Evolutionary conservation across 2,888 invertebrate species (phyloP).

Genomic region (Colostygia pectinataria): DNA sequence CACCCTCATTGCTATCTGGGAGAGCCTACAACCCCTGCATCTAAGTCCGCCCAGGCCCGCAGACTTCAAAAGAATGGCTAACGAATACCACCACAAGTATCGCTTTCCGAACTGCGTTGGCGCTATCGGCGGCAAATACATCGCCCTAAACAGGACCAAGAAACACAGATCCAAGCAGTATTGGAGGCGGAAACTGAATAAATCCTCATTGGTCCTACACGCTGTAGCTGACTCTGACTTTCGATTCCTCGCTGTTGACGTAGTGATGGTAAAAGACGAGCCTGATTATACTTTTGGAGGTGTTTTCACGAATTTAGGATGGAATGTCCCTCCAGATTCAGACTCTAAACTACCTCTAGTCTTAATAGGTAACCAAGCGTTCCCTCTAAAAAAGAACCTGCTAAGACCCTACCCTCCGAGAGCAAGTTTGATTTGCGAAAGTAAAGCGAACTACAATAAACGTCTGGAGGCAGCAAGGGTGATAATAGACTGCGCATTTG

Average conservation of each 20-base stretch:
- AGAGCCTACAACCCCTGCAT: conserved; percentile 12
- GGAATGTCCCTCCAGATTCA: conserved; percentile 26
- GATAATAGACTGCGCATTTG: conserved; percentile 35
- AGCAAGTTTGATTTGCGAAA: conserved; percentile 3
- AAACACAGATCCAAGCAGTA: background rate
- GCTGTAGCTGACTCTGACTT: conserved; percentile 29
- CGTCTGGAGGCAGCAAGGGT: conserved; percentile 30
- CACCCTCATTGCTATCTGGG: conserved; percentile 23
- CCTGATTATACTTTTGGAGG: conserved; percentile 20
- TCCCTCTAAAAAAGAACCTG: conserved; percentile 31
- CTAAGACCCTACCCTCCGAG: conserved; percentile 32
- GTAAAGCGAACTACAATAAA: conserved; percentile 31
- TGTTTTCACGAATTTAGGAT: conserved; percentile 22
- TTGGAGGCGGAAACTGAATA: conserved; percentile 6
- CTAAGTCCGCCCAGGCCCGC: conserved; percentile 9
- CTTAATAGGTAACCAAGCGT: conserved; percentile 35
- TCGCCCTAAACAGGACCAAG: conserved; percentile 12
- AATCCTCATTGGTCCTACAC: conserved; percentile 15
- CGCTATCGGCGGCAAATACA: conserved; percentile 30
- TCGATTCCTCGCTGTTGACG: conserved; percentile 18
- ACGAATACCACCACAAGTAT: conserved; percentile 23
- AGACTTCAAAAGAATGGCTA: conserved; percentile 16
- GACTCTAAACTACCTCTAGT: conserved; percentile 31
- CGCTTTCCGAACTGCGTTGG: conserved; percentile 34
- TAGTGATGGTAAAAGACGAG: conserved; percentile 1